These are phyloP conservation scores for Musca domestica DNA, from an alignment of 1,140 invertebrate species.

Conservation along the genomic window DNA sequence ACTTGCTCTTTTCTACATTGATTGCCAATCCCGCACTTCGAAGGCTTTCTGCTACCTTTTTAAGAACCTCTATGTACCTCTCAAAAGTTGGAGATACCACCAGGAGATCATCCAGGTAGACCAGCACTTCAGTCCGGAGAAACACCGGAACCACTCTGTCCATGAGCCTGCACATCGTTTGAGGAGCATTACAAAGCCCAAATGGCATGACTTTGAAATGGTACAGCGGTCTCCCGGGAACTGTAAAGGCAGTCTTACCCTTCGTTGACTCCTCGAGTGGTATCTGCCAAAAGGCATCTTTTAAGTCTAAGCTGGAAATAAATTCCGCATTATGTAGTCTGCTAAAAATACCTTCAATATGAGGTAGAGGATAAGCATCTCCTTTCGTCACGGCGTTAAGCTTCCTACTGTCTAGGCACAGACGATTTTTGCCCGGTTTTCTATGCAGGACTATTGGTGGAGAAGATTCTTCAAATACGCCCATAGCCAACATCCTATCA, in stretches of 20 bases:
- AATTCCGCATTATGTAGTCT: conserved; percentile 21
- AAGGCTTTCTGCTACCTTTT: conserved; percentile 6
- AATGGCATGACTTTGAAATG: too few species aligned
- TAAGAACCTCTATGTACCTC: neutral
- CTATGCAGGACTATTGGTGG: too few species aligned
- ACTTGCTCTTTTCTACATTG: too few species aligned
- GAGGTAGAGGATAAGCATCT: too few species aligned
- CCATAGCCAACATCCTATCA: conserved; percentile 24
- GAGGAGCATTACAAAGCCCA: too few species aligned
- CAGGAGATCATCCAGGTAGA: conserved; percentile 22
- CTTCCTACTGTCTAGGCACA: too few species aligned
- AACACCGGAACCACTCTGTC: too few species aligned
- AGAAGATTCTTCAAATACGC: conserved; percentile 26
- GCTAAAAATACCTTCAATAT: too few species aligned
- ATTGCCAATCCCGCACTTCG: conserved; percentile 1
- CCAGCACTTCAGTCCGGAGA: conserved; percentile 18
- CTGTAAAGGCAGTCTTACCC: conserved; percentile 17
- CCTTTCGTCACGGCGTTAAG: too few species aligned
- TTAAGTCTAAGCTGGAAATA: conserved; percentile 16
- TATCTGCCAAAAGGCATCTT: conserved; percentile 25
- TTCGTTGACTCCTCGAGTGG: neutral
- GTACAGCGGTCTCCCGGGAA: conserved; percentile 4
- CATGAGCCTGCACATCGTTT: too few species aligned
- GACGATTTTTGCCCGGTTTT: too few species aligned
- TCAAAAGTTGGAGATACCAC: conserved; percentile 10